Evolutionary conservation across 35 echinoderm and acorn worm genomes (phyloP).

Genomic region (Hemicentrotus pulcherrimus): DNA sequence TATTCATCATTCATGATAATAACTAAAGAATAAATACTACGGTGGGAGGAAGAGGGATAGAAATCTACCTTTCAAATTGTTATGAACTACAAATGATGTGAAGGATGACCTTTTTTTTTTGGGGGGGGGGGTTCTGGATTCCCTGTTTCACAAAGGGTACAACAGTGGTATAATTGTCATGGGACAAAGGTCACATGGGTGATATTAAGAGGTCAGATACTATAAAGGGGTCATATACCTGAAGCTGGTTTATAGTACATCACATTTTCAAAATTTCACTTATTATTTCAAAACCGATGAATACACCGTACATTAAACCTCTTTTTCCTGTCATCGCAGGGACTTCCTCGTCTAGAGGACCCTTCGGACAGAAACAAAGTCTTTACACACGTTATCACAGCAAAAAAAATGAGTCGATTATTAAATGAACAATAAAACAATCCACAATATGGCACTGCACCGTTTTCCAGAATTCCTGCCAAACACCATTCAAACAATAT

Average conservation of each 20-base stretch:
- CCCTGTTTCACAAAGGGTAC: background rate
- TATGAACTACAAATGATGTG: background rate
- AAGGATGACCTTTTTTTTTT: background rate
- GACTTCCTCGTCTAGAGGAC: background rate
- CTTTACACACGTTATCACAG: constrained; percentile 35
- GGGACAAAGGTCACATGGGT: background rate
- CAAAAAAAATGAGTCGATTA: constrained; percentile 35
- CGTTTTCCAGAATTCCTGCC: background rate
- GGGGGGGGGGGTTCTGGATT: background rate
- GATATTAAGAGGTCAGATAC: background rate
- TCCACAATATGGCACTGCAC: constrained; percentile 36
- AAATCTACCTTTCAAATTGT: background rate
- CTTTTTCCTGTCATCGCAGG: background rate
- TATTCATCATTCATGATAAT: background rate
- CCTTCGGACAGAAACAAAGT: background rate
- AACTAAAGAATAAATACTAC: constrained; percentile 14
- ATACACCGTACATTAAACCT: background rate
- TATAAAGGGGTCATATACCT: background rate
- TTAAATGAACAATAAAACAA: constrained; percentile 31
- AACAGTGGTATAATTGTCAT: background rate
- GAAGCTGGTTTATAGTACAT: background rate
- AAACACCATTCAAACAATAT: constrained; percentile 4
- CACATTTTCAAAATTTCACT: background rate
- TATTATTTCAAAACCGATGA: background rate
- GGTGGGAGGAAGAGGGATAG: background rate